Conservation (phyloP, 1,140 invertebrate genomes). For the Diachasma alloeum region DNA sequence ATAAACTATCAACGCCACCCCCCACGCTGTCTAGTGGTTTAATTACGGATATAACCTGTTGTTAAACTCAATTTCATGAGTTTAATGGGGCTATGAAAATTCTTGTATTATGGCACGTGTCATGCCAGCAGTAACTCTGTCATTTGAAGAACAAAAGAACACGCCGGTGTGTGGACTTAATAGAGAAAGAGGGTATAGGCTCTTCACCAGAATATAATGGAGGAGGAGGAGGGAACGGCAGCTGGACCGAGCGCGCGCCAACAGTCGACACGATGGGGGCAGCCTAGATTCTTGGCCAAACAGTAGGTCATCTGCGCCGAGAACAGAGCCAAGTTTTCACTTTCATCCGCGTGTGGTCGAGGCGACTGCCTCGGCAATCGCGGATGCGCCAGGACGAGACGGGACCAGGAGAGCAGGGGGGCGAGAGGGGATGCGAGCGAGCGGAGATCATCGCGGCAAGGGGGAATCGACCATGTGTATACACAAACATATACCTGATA, state of each 20-base stretch:
- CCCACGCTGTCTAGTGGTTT: neutral
- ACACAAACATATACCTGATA: neutral
- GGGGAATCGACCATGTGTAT: neutral
- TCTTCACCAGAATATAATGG: neutral
- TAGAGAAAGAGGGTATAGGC: neutral
- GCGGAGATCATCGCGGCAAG: neutral
- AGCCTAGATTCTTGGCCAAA: slow-evolving; percentile 60
- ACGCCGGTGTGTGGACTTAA: neutral
- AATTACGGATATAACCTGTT: neutral
- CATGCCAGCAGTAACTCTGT: neutral
- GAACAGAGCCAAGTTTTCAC: slow-evolving; percentile 57
- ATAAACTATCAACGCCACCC: neutral
- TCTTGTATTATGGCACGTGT: neutral
- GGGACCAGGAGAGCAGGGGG: neutral
- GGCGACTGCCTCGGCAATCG: neutral
- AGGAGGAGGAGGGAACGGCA: neutral
- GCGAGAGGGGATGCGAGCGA: neutral
- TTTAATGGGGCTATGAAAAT: neutral
- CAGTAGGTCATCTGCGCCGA: slow-evolving; percentile 58
- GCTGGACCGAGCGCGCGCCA: neutral
- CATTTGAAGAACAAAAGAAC: neutral
- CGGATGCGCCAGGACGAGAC: neutral
- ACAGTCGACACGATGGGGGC: slow-evolving; percentile 37
- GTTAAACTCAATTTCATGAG: neutral
- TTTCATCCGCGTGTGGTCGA: slow-evolving; percentile 51